Evolutionary conservation across 1,140 invertebrate species (phyloP), one percentile per base, ranked within the genome.

Genomic region (Drosophila murphyi): DNA sequence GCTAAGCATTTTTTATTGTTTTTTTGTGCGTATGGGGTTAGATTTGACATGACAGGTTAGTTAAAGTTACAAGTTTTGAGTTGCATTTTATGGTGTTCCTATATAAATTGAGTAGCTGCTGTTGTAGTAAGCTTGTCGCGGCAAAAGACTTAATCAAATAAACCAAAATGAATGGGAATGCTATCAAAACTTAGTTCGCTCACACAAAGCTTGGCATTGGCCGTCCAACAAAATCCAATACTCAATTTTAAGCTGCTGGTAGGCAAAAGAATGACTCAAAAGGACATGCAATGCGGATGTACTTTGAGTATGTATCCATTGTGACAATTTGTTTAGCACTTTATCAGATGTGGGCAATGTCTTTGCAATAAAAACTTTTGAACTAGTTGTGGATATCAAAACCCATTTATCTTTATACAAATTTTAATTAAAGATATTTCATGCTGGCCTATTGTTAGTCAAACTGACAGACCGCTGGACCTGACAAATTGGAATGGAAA

Each of bases 401-500:
- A 80, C 80, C 80, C 83, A 88, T 89, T 88, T 88, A 88, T 88
- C 83, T 88, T 83, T 83, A 88, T 89, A 89, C 80, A 88, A 80
- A 88, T 83, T 88, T 89, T 88, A 88, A 88, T 88, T 88, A 83
- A 88, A 88, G 80, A 83, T 80, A 83, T 83, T 89, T 88, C 85
- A 88, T 88, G 83, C 85, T 80, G 83, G 83, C 70, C 50, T 65
- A 83, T 83, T 88, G 85, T 88, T 73, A 54, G 35, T 35, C 41
- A 63, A 20, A 32, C 28, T 35, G 39, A 35, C 29, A 29, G 48
- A 50, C 48, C 31, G 29, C 32, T n/a, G 8, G 41, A 34, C 35
- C 28, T 28, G 8, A 41, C 65, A 51, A 20, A 41, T 34, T 57
- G 29, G 51, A n/a, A 45, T 47, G 54, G 34, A 47, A 54, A 73